A percentile compares a stretch with the other conserved stretches of the same genome.
Conservation (phyloP, 2,888 invertebrate genomes). For the Pemphredon lugubris region DNA sequence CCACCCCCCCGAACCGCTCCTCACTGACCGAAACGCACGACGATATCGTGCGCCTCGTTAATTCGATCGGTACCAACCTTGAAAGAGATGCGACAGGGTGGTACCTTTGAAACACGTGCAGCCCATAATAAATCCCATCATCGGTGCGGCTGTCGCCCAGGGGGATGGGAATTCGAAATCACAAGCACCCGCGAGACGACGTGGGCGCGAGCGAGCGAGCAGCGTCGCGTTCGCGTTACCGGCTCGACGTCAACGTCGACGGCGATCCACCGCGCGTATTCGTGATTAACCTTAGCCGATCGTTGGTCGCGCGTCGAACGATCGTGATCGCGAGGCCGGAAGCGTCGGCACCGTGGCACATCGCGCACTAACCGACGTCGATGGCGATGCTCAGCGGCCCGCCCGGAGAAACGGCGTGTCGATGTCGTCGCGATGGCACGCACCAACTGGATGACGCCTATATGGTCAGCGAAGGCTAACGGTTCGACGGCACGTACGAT, state of each 20-base stretch:
- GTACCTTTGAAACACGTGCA: slow-evolving; percentile 95
- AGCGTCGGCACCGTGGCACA: slow-evolving; percentile 63
- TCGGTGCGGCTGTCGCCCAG: slow-evolving; percentile 81
- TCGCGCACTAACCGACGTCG: slow-evolving; percentile 66
- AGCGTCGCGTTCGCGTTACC: too few relatives aligned
- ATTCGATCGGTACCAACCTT: slow-evolving; percentile 69
- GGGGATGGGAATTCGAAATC: slow-evolving; percentile 6
- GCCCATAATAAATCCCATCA: slow-evolving; percentile 97
- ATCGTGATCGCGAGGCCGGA: slow-evolving; percentile 53
- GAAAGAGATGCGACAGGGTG: slow-evolving; percentile 78
- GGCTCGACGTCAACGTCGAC: not conserved
- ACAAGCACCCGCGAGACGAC: slow-evolving; percentile 20
- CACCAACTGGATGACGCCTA: slow-evolving; percentile 34
- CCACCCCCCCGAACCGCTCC: too few relatives aligned
- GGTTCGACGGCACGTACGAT: slow-evolving; percentile 29
- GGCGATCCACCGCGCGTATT: slow-evolving; percentile 18
- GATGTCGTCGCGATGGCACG: slow-evolving; percentile 34
- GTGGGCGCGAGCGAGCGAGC: slow-evolving; percentile 34
- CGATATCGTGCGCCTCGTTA: too few relatives aligned
- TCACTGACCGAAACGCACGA: too few relatives aligned
- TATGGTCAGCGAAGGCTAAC: slow-evolving; percentile 41
- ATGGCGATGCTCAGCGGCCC: slow-evolving; percentile 28
- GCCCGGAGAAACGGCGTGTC: not conserved
- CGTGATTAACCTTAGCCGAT: too few relatives aligned
- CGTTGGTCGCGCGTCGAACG: slow-evolving; percentile 17